A percentile compares a stretch with the other conserved stretches of the same genome.
Conservation (phyloP, 2,113 vertebrate genomes). For the Furnarius figulus region DNA sequence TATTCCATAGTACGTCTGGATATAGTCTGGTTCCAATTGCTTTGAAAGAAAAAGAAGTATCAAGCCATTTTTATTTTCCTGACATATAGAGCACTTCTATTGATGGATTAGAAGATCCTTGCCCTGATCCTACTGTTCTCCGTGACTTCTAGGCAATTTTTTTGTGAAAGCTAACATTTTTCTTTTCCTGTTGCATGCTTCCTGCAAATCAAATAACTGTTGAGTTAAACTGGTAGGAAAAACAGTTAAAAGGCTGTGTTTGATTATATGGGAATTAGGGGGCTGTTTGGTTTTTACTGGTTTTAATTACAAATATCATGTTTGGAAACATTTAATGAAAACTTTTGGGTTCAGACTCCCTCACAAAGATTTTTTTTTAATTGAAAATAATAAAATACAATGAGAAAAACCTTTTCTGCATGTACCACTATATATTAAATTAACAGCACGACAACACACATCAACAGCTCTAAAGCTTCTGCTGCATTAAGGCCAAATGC, state of each 20-base stretch:
- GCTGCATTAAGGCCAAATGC: not conserved
- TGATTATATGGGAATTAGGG: not conserved
- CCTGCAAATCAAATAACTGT: not conserved
- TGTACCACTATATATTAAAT: not conserved
- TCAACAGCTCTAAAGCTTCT: not conserved
- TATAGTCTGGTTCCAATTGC: not conserved
- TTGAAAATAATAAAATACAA: not conserved
- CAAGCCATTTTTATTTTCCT: not conserved
- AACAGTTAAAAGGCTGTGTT: not conserved
- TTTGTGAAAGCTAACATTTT: not conserved
- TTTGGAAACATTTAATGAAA: not conserved
- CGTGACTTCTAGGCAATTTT: not conserved
- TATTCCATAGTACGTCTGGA: not conserved
- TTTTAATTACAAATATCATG: not conserved
- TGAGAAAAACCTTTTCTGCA: not conserved
- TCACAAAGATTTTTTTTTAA: not conserved
- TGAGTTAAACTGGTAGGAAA: not conserved
- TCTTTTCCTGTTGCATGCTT: not conserved
- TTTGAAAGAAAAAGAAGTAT: not conserved
- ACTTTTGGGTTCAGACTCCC: not conserved
- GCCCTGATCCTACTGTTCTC: not conserved
- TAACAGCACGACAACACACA: not conserved
- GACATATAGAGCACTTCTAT: not conserved
- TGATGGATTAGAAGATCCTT: not conserved
- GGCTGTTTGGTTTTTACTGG: fast-evolving